Conservation (phyloP, 2,113 vertebrate species). For the Tychaedon coryphoeus region DNA sequence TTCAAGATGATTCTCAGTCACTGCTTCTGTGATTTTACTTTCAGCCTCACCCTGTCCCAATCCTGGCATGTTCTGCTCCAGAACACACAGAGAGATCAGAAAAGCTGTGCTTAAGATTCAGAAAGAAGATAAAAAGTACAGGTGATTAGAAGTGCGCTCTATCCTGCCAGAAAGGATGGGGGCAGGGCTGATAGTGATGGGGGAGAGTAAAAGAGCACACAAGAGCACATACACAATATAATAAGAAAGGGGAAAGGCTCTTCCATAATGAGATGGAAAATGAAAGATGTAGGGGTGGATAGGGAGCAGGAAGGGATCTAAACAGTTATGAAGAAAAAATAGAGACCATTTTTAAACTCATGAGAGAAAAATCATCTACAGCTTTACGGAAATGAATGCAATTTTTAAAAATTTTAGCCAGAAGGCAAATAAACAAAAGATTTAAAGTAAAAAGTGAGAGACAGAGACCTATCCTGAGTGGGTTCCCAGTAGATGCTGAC, state of each 20-base stretch:
- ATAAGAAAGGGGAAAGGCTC: neutral
- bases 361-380: neutral
- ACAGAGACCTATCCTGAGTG: neutral
- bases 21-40: neutral
- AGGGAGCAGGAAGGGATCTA: neutral
- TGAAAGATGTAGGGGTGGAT: neutral
- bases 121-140: neutral
- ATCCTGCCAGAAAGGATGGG: neutral
- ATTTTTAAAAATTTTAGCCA: neutral
- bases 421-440: neutral
- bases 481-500: neutral
- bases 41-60: neutral
- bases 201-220: neutral
- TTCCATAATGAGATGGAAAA: neutral
- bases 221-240: neutral
- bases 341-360: neutral
- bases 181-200: neutral
- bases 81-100: slow-evolving; percentile 59
- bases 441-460: neutral
- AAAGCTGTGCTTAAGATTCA: slow-evolving; percentile 15
- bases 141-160: neutral
- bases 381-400: neutral
- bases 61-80: neutral
- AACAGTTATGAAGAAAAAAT: neutral
- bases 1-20: neutral